These are phyloP conservation scores for Sturnira hondurensis DNA, from an alignment of 2,113 vertebrate genomes.

Conservation along the genomic window DNA sequence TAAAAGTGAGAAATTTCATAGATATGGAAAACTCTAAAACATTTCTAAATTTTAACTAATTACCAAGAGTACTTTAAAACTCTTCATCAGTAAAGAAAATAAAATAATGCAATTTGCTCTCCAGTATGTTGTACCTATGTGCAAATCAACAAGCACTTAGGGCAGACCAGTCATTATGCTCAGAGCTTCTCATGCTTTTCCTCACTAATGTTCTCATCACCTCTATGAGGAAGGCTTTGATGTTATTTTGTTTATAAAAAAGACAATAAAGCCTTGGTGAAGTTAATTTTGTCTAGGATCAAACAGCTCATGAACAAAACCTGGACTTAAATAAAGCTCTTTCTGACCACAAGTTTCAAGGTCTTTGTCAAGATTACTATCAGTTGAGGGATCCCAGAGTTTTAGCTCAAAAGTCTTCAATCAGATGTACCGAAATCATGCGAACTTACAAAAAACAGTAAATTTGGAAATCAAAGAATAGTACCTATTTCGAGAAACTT, in stretches of 20 bases:
- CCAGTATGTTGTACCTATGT: not conserved
- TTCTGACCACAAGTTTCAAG: not conserved
- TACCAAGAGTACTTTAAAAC: not conserved
- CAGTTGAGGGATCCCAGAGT: not conserved
- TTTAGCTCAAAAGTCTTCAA: conserved; percentile 6
- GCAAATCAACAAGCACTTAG: not conserved
- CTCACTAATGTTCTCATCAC: not conserved
- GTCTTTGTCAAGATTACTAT: not conserved
- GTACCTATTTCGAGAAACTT: not conserved
- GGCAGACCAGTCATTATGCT: not conserved
- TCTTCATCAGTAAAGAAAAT: not conserved
- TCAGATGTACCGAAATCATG: not conserved
- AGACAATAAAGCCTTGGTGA: not conserved
- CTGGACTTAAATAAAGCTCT: not conserved
- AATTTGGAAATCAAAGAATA: not conserved
- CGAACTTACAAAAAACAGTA: not conserved
- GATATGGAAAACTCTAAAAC: not conserved
- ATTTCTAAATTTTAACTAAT: not conserved
- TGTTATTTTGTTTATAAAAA: not conserved
- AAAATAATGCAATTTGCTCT: not conserved
- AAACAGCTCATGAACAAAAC: not conserved
- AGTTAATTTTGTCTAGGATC: not conserved
- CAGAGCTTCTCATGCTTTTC: not conserved
- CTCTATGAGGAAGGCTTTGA: not conserved
- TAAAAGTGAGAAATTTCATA: not conserved